phyloP scores from a whole-genome alignment of 2,888 invertebrate genomes.

The Scaptodrosophila latifasciaeformis region DNA sequence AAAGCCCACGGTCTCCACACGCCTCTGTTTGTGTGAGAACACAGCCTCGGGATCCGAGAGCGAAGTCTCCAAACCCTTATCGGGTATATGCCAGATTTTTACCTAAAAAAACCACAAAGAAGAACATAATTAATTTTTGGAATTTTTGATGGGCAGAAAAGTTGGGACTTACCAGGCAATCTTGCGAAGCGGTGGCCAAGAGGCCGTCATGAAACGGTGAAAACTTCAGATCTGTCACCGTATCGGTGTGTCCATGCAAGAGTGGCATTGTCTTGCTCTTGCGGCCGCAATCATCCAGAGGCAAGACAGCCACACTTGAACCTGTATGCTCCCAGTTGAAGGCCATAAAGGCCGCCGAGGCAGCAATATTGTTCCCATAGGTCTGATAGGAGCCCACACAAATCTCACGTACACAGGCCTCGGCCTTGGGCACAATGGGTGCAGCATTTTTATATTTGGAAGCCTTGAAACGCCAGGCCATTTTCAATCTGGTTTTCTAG shows the following conservation, averaged over 20 bases:
- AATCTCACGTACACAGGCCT: constrained; percentile 90
- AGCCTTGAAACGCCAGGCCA: constrained; percentile 98
- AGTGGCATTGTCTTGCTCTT: constrained; percentile 92
- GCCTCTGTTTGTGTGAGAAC: constrained; percentile 87
- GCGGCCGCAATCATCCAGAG: constrained; percentile 90
- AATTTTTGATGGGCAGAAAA: too few species aligned
- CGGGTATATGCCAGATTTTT: constrained; percentile 93
- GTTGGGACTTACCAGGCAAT: constrained; percentile 83
- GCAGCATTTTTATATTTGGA: constrained; percentile 99
- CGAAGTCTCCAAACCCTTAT: constrained; percentile 85
- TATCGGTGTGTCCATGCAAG: constrained; percentile 90
- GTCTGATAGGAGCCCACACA: constrained; percentile 95
- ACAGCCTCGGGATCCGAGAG: constrained; percentile 86
- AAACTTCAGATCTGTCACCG: constrained; percentile 95
- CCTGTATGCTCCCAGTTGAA: constrained; percentile 96
- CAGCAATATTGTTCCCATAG: constrained; percentile 95
- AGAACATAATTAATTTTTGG: too few species aligned
- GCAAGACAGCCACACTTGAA: constrained; percentile 91
- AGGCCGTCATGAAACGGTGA: constrained; percentile 96
- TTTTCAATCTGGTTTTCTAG: constrained; percentile 73
- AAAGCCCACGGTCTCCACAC: constrained; percentile 93
- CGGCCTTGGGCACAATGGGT: constrained; percentile 95
- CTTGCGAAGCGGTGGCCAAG: constrained; percentile 92
- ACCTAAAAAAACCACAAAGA: constrained; percentile 77
- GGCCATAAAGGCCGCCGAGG: constrained; percentile 94